Evolutionary conservation across 2,113 vertebrate genomes (phyloP), one percentile per base, ranked within the genome.

Genomic region (Uria aalge): DNA sequence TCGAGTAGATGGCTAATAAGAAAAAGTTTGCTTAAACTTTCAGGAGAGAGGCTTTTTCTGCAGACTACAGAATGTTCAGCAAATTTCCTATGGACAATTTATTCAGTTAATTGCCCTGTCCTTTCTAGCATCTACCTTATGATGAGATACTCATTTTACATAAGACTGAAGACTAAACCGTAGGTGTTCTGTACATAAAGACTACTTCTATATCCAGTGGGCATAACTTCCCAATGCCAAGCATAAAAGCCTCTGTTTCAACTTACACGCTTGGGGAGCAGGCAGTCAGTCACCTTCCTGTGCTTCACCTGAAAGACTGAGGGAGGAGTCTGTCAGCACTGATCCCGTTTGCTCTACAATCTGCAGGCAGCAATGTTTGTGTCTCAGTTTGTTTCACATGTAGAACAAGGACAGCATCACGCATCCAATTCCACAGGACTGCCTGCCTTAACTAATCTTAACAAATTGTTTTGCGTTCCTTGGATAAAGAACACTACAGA

Each of bases 21-120:
- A 84, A 91, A 80, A 73, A 93, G 88, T 93, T 94, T 80, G 53
- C 50, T 48, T 73, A 45, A 94, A 97, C 83, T 92, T 89, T 60
- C 78, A 93, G 86, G 20, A 78, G 48, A 59, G 13, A 75, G 50
- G 48, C 38, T 47, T 91, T 45, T 88, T 52, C 84, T 88, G 55
- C 53, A 84, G 63, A 69, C 50, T 55, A 63, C 55, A 53, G 40
- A 88, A 83, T 9, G 23, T 62, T 76, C 57, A 69, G 53, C 18
- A 75, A 30, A 93, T 60, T 75, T 96, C 48, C 57, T 53, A 19
- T 3, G 29, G 55, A 74, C 3, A 1, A 76, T 55, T 94, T 85
- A 50, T 59, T 90, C 62, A 88, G 74, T 56, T 93, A 92, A 76
- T 48, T 88, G 30, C 17, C 43, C 48, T 68, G 26, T 78, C 50